Conservation (phyloP, 2,113 vertebrate species). For the Lepidiolamprologus cunningtoni region DNA sequence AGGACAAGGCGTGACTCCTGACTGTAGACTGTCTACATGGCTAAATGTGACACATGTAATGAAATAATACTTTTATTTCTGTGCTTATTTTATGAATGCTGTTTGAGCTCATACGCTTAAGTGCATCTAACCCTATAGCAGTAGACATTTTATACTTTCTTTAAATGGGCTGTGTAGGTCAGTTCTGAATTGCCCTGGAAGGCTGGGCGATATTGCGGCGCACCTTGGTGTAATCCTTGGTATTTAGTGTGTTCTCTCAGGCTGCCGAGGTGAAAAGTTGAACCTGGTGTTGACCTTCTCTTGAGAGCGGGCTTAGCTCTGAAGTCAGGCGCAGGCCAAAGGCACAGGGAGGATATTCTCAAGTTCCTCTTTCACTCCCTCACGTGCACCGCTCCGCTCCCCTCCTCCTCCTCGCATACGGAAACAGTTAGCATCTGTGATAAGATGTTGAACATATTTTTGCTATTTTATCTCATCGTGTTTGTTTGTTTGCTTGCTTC, state of each 20-base stretch:
- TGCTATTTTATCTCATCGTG: conserved; percentile 49
- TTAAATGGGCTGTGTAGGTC: not conserved
- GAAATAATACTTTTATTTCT: not conserved
- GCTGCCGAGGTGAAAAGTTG: conserved; percentile 68
- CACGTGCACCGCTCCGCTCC: conserved; percentile 8
- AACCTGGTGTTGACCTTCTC: conserved; percentile 67
- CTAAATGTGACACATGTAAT: not conserved
- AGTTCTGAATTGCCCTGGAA: not conserved
- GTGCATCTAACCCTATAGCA: not conserved
- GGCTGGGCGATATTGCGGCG: conserved; percentile 22
- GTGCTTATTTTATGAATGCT: not conserved
- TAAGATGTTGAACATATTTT: conserved; percentile 71
- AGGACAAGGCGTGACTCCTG: not conserved
- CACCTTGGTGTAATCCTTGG: conserved; percentile 43
- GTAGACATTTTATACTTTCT: not conserved
- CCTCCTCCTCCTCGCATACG: conserved; percentile 38
- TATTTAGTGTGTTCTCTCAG: conserved; percentile 54
- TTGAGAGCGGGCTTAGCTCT: conserved; percentile 61
- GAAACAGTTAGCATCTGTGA: conserved; percentile 69
- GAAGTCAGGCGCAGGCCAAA: conserved; percentile 64
- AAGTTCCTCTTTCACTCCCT: conserved; percentile 59
- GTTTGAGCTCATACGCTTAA: not conserved
- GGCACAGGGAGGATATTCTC: conserved; percentile 67
- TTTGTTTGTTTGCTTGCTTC: conserved; percentile 60
- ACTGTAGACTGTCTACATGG: not conserved